These are phyloP conservation scores for Gymnothorax reevesii DNA, from an alignment of 2,797 vertebrate species.

Conservation along the genomic window DNA sequence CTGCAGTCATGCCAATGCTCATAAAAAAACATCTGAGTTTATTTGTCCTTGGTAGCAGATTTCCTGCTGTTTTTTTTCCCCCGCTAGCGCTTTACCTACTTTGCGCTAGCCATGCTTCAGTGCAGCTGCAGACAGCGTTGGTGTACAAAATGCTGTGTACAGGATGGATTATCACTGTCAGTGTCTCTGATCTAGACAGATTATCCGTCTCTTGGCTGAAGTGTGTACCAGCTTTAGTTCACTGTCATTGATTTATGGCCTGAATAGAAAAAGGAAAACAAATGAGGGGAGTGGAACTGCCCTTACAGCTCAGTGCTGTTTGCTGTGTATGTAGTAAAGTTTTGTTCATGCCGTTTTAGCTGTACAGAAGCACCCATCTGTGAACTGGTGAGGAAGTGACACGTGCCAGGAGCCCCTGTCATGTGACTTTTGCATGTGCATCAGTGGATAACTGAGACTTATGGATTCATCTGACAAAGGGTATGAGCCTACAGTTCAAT, in stretches of 20 bases:
- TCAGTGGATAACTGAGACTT: neutral
- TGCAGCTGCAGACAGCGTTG: constrained; percentile 45
- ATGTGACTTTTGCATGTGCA: neutral
- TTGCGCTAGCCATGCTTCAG: constrained; percentile 36
- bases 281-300: constrained; percentile 48
- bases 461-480: neutral
- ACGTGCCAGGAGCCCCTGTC: neutral
- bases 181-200: constrained; percentile 71
- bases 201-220: constrained; percentile 53
- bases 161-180: constrained; percentile 74
- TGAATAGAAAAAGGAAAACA: constrained; percentile 53
- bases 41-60: constrained; percentile 10
- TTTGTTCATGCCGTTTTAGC: neutral
- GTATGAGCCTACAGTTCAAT: neutral
- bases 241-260: constrained; percentile 65
- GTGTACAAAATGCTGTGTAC: constrained; percentile 60
- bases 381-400: neutral
- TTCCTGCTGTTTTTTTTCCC: constrained; percentile 4
- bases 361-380: neutral
- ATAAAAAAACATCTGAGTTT: neutral
- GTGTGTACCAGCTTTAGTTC: constrained; percentile 48
- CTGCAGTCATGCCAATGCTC: neutral
- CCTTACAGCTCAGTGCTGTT: neutral
- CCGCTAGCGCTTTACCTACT: neutral
- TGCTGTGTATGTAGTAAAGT: neutral